Evolutionary conservation across 2,113 vertebrate species (phyloP), one percentile per base, ranked within the genome.

Genomic region (Oreocharis arfaki): DNA sequence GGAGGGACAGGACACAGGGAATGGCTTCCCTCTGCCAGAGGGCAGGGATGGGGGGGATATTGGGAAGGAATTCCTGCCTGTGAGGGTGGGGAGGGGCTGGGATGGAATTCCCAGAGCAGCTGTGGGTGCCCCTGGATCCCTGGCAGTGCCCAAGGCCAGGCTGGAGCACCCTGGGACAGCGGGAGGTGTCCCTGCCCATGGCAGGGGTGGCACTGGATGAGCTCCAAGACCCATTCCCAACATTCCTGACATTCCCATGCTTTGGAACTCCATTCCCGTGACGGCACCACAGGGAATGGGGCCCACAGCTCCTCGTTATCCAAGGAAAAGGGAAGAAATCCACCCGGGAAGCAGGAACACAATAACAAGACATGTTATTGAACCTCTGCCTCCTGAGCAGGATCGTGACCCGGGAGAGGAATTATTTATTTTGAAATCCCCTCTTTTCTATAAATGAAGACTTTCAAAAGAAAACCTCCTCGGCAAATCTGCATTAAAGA

Each of bases 251-350:
- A 1, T 7, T 16, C 33, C 71, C n/a, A n/a, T n/a, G 20, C 79
- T 18, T 9, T 71, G 33, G 55, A 63, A 9, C 35, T 41, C 49
- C 33, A 1, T 12, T 35, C 53, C 2, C 0, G 0, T 0, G 42
- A 16, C 30, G 1, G 39, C 37, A 4, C 64, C 1, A 1, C 47
- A 5, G 70, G 80, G 39, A 30, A 59, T 5, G 0, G 3, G 35
- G 28, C 19, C 52, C 61, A 14, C 1, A 4, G 71, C 26, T 63
- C 13, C 63, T 85, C n/a, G 0, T 37, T 68, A 13, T n/a, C 75
- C 71, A n/a, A 16, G 39, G 42, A 41, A 75, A 82, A 73, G 35
- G 64, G 65, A 53, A 42, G 35, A 57, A 33, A 33, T 60, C 17
- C 69, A 59, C 13, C 16, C 64, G 47, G 73, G 33, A 7, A 47